Conservation (phyloP, 2,888 invertebrate genomes). For the Nomada hirtipes region DNA sequence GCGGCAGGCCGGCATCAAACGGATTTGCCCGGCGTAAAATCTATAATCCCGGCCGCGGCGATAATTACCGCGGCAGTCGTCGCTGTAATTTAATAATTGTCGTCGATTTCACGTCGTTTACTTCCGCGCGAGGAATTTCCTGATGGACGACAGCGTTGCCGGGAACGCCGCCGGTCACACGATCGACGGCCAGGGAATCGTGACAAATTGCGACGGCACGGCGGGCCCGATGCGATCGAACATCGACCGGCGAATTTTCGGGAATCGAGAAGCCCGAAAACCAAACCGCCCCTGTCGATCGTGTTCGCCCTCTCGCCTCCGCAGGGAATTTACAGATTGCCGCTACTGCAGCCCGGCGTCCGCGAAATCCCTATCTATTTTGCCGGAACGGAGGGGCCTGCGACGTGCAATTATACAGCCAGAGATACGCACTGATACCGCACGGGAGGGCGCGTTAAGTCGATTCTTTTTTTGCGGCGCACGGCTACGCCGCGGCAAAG, state of each 20-base stretch:
- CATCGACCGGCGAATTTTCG: conserved; percentile 41
- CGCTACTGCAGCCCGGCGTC: conserved; percentile 15
- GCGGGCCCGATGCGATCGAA: conserved; percentile 28
- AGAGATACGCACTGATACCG: conserved; percentile 11
- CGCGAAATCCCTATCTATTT: conserved; percentile 39
- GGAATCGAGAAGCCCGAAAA: conserved; percentile 47
- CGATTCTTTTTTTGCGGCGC: conserved; percentile 17
- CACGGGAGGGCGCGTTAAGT: conserved; percentile 2
- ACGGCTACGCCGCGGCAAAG: neutral
- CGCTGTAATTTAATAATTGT: conserved; percentile 69
- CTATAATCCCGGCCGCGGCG: conserved; percentile 55
- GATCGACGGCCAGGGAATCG: conserved; percentile 62
- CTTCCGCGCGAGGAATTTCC: conserved; percentile 43
- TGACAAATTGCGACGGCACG: conserved; percentile 58
- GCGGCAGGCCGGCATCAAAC: conserved; percentile 42
- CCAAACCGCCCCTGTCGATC: neutral
- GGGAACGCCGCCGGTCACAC: conserved; percentile 45
- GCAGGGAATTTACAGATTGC: conserved; percentile 53
- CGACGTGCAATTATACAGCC: conserved; percentile 38
- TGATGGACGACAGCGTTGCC: conserved; percentile 8
- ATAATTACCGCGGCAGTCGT: conserved; percentile 65
- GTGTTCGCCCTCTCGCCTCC: conserved; percentile 5
- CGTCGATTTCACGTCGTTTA: conserved; percentile 67
- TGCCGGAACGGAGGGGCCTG: neutral
- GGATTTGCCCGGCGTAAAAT: conserved; percentile 64